These are phyloP conservation scores for Enteromius unitaeniatus DNA, from an alignment of 2,797 vertebrate genomes.

Conservation along the genomic window DNA sequence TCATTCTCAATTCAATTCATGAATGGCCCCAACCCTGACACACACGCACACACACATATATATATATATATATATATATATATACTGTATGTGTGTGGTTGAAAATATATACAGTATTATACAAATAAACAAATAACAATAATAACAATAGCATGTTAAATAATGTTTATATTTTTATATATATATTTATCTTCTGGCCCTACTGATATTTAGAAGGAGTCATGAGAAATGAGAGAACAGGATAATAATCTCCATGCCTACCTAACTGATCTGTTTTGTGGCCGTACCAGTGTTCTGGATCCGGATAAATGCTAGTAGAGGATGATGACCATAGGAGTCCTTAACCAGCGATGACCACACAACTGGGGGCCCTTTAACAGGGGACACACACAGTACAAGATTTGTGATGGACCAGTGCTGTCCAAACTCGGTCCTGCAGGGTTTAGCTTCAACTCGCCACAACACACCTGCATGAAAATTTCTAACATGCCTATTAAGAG, in stretches of 20 bases:
- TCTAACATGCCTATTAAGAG: no score
- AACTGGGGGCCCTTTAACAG: slow-evolving; percentile 51
- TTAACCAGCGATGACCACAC: slow-evolving; percentile 60
- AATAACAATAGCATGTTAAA: no score
- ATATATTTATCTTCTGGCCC: neutral
- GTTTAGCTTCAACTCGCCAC: neutral
- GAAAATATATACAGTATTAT: no score
- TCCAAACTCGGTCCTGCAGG: no score
- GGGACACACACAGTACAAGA: neutral
- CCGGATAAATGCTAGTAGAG: slow-evolving; percentile 21
- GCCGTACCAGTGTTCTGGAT: slow-evolving; percentile 60
- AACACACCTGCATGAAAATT: no score
- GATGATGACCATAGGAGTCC: slow-evolving; percentile 61
- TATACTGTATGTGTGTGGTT: no score
- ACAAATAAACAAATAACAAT: no score
- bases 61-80: no score
- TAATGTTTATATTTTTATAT: no score
- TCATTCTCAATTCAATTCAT: no score
- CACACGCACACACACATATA: no score
- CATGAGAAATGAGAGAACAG: neutral
- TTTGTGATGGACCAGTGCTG: neutral
- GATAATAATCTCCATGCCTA: slow-evolving; percentile 13
- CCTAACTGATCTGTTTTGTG: slow-evolving; percentile 65
- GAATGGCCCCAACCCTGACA: no score
- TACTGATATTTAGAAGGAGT: neutral